Conservation (phyloP, 2,888 invertebrate species). For the Liodrosophila aerea region DNA sequence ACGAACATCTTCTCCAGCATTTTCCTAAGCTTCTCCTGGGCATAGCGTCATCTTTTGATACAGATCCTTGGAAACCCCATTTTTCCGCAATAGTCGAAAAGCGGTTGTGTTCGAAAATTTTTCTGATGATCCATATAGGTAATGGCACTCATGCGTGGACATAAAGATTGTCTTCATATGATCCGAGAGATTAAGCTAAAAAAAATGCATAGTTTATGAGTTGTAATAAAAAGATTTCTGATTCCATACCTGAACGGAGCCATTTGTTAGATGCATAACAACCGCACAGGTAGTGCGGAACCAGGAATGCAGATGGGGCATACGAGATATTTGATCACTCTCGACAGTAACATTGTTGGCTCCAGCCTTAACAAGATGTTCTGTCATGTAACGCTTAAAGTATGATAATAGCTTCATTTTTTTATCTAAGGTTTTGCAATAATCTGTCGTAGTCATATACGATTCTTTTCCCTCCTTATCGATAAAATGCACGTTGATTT, state of each 20-base stretch:
- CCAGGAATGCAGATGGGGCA: constrained; percentile 98
- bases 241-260: constrained; percentile 93
- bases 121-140: constrained; percentile 97
- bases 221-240: background rate
- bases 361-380: constrained; percentile 96
- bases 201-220: background rate
- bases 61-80: constrained; percentile 92
- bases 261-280: constrained; percentile 98
- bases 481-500: constrained; percentile 97
- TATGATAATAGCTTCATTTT: constrained; percentile 98
- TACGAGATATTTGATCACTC: constrained; percentile 93
- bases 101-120: constrained; percentile 95
- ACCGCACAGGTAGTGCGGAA: constrained; percentile 97
- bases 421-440: constrained; percentile 92
- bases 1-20: constrained; percentile 82
- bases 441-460: constrained; percentile 92
- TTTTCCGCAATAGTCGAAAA: constrained; percentile 91
- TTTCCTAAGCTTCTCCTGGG: constrained; percentile 87
- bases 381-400: constrained; percentile 99
- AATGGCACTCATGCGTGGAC: constrained; percentile 98
- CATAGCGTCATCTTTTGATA: constrained; percentile 92
- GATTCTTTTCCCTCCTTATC: constrained; percentile 94
- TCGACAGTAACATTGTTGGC: constrained; percentile 90
- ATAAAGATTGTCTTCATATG: constrained; percentile 99
- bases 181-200: constrained; percentile 97